Percentiles rank a stretch among this genome's conserved stretches.
These are phyloP conservation scores for Melipona beecheii DNA, from an alignment of 2,888 invertebrate genomes.

Conservation along the genomic window DNA sequence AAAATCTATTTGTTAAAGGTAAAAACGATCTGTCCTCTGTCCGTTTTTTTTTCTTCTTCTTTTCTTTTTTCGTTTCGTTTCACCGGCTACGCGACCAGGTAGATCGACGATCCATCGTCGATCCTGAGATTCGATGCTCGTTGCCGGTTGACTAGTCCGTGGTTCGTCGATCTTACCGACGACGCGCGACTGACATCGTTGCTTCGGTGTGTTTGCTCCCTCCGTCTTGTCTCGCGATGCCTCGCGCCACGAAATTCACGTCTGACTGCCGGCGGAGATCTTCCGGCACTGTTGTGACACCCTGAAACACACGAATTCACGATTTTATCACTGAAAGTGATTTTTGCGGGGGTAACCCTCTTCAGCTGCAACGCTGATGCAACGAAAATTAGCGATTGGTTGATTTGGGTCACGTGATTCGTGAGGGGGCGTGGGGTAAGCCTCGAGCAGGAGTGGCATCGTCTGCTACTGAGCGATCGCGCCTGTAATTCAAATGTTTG, in stretches of 20 bases:
- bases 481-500: too few relatives aligned
- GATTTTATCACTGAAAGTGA: too few relatives aligned
- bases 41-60: too few relatives aligned
- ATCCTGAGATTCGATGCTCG: not conserved
- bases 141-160: not conserved
- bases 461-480: too few relatives aligned
- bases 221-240: too few relatives aligned
- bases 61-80: not conserved
- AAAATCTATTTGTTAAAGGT: constrained; percentile 34
- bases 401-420: too few relatives aligned
- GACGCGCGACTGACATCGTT: constrained; percentile 15
- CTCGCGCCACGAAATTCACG: constrained; percentile 43
- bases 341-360: too few relatives aligned
- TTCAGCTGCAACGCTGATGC: too few relatives aligned
- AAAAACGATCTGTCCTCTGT: constrained; percentile 32
- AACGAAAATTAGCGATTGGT: too few relatives aligned
- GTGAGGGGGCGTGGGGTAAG: too few relatives aligned
- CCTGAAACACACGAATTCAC: constrained; percentile 52
- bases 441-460: too few relatives aligned
- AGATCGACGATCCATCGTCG: constrained; percentile 17
- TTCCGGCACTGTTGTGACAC: constrained; percentile 28
- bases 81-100: constrained; percentile 4
- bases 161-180: constrained; percentile 4
- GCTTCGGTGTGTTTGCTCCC: not conserved
- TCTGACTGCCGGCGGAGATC: constrained; percentile 37